Evolutionary conservation across 1,140 invertebrate genomes (phyloP), one percentile per base, ranked within the genome.

Genomic region (Sinonovacula constricta): DNA sequence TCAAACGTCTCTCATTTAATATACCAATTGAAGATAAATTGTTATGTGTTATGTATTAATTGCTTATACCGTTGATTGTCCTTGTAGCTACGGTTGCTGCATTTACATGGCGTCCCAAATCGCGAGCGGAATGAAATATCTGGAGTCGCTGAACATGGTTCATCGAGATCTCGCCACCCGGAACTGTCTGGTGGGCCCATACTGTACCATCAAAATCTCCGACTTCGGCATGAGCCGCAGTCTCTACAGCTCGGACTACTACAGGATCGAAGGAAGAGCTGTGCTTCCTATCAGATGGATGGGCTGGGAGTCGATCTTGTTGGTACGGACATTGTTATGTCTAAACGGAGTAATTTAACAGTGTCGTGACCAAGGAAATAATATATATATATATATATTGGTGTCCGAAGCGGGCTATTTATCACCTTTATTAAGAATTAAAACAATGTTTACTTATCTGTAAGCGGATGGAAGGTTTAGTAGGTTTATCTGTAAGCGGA

Each of bases 161-260:
- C 95, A 96, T 90, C 92, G 94, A 77, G 95, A 95, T 91, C 91
- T 95, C 66, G 94, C 95, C 39, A 94, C 95, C 0, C 65, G 96
- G 85, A 97, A 97, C 90, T 96, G 95, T 86, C 91, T 97, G 26
- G 94, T 97, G 54, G 95, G 96, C 53, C 94, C 95, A 86, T 93
- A 93, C 60, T 96, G 95, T 90, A 93, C 95, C 81, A 94, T 97
- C 72, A 97, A 97, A 92, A 96, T 97, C 81, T 96, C 95, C 56
- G 96, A 97, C 90, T 96, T 97, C 90, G 96, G 95, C 22, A 96
- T 96, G 31, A 95, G 95, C 90, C 95, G 95, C 86, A 95, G 95
- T 91, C 88, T 95, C 12, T 97, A 97, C 88, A 92, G 94, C 15
- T 92, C 93, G 36, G 96, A 97, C 90, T 97, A 97, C 90, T 88